Evolutionary conservation across 2,888 invertebrate genomes (phyloP).

Genomic region (Macropis europaea): DNA sequence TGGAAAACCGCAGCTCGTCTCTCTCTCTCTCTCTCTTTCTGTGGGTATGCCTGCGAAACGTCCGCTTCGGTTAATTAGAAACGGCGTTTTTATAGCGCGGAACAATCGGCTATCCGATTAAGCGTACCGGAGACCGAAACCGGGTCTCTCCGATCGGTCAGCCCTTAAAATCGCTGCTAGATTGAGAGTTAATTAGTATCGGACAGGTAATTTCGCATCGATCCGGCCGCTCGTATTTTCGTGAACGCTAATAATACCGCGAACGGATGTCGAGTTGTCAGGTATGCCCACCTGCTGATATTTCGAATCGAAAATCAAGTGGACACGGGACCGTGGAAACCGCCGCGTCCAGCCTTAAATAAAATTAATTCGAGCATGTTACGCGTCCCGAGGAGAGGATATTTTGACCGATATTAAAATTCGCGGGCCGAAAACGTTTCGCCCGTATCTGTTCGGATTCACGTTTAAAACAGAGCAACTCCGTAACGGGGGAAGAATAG

Average conservation of each 20-base stretch:
- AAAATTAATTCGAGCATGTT: constrained; percentile 13
- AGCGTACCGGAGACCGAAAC: constrained; percentile 31
- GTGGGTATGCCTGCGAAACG: no score
- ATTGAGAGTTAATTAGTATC: constrained; percentile 66
- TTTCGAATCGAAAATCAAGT: constrained; percentile 58
- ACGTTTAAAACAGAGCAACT: constrained; percentile 5
- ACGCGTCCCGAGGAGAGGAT: no score
- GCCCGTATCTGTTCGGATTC: no score
- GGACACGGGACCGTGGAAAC: constrained; percentile 48
- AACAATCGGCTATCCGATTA: not conserved
- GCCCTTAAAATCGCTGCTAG: constrained; percentile 52
- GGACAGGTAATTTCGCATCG: constrained; percentile 65
- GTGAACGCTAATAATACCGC: constrained; percentile 67
- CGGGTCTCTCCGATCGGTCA: constrained; percentile 11
- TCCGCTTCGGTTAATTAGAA: no score
- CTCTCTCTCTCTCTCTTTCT: no score
- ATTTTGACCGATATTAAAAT: no score
- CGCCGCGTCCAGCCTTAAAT: constrained; percentile 13
- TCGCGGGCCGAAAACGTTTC: not conserved
- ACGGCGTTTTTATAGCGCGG: no score
- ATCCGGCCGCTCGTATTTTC: constrained; percentile 56
- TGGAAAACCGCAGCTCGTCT: no score
- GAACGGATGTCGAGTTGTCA: constrained; percentile 63
- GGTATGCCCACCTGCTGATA: constrained; percentile 64
- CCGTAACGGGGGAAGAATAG: constrained; percentile 39